Percentiles rank a stretch among this genome's conserved stretches.
phyloP scores from a whole-genome alignment of 2,888 invertebrate species.

The Rhodophaea formosa region DNA sequence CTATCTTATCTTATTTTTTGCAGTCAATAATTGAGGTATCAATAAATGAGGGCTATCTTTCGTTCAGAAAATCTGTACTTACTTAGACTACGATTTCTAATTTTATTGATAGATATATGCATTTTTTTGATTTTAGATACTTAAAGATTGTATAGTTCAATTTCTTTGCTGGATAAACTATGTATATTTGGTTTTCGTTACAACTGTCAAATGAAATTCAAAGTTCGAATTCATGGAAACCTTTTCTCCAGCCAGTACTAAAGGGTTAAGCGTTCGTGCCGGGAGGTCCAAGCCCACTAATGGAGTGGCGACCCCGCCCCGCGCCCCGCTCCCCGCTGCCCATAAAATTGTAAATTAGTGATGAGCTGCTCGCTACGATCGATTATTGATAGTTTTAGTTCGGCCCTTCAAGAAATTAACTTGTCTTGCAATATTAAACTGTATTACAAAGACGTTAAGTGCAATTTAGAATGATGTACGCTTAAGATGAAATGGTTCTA shows the following conservation, averaged over 20 bases:
- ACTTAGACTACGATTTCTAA: too few species aligned
- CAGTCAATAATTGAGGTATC: too few species aligned
- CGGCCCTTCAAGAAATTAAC: constrained; percentile 17
- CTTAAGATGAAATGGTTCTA: not conserved
- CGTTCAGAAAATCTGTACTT: too few species aligned
- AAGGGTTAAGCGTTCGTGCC: constrained; percentile 60
- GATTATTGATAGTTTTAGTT: constrained; percentile 74
- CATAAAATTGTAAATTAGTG: constrained; percentile 82
- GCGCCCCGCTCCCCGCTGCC: constrained; percentile 62
- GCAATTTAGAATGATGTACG: not conserved
- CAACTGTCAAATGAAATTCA: not conserved
- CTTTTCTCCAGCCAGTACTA: constrained; percentile 49
- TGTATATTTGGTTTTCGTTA: too few species aligned
- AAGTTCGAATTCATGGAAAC: constrained; percentile 16
- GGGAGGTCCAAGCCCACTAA: constrained; percentile 61
- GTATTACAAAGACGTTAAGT: not conserved
- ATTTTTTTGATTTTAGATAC: too few species aligned
- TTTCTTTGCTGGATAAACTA: too few species aligned
- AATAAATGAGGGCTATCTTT: too few species aligned
- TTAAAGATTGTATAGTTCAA: too few species aligned
- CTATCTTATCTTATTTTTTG: too few species aligned
- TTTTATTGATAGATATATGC: too few species aligned
- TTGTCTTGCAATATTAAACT: constrained; percentile 12
- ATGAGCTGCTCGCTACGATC: constrained; percentile 73
- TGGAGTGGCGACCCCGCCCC: constrained; percentile 58